Evolutionary conservation across 2,888 invertebrate genomes (phyloP).

Genomic region (Automeris io): DNA sequence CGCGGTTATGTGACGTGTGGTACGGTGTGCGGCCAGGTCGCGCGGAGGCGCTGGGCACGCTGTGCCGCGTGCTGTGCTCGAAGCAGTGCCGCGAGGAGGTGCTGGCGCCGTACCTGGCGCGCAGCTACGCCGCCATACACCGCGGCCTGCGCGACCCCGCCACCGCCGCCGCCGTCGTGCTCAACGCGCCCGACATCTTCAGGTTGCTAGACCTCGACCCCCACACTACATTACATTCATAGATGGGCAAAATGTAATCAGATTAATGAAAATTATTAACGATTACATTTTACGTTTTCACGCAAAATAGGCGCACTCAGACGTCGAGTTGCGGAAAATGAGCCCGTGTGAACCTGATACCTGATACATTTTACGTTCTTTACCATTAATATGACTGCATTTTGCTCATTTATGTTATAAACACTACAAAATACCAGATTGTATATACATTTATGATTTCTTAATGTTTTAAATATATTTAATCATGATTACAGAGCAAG

Average conservation of each 20-base stretch:
- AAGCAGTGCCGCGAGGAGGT: conserved; percentile 97
- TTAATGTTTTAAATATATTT: too few relatives aligned
- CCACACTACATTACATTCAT: neutral
- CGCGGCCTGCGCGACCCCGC: conserved; percentile 87
- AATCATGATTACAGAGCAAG: too few relatives aligned
- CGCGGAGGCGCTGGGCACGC: conserved; percentile 95
- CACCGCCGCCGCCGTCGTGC: conserved; percentile 89
- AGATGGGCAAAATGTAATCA: neutral
- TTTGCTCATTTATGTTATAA: too few relatives aligned
- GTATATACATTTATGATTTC: too few relatives aligned
- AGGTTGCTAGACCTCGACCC: conserved; percentile 49
- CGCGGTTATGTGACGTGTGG: neutral
- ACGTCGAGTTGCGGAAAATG: too few relatives aligned
- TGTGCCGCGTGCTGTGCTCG: conserved; percentile 97
- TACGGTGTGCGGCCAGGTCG: conserved; percentile 73
- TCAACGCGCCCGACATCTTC: conserved; percentile 92
- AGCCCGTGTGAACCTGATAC: too few relatives aligned
- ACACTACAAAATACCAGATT: too few relatives aligned
- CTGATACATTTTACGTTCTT: too few relatives aligned
- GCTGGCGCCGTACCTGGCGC: conserved; percentile 92
- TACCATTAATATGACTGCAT: too few relatives aligned
- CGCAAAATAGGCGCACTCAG: too few relatives aligned
- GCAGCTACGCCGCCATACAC: conserved; percentile 94
- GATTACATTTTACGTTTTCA: too few relatives aligned
- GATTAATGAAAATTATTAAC: too few relatives aligned